phyloP scores from a whole-genome alignment of 2,113 vertebrate species.

The Toxotes jaculatrix region DNA sequence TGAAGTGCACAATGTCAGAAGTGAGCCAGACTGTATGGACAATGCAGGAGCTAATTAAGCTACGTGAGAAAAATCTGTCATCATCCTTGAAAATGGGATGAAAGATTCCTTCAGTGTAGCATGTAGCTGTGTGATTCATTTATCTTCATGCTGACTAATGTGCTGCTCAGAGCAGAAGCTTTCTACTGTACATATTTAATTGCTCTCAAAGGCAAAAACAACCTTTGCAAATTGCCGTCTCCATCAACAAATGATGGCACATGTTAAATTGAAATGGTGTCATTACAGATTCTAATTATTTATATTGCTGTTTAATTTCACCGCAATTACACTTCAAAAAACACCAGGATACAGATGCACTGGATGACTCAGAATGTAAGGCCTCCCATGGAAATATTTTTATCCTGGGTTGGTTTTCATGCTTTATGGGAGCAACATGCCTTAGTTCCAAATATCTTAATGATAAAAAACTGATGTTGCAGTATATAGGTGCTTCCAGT shows the following conservation, averaged over 20 bases:
- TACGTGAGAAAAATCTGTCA: constrained; percentile 50
- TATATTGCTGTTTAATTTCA: constrained; percentile 18
- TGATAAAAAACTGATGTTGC: neutral
- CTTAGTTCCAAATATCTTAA: neutral
- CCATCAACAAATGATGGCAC: constrained; percentile 37
- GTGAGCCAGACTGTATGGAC: constrained; percentile 32
- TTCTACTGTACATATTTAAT: constrained; percentile 64
- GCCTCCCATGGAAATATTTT: neutral
- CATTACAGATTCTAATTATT: constrained; percentile 43
- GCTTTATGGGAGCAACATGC: neutral
- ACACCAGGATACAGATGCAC: neutral
- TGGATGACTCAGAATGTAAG: too few relatives aligned
- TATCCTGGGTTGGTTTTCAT: neutral
- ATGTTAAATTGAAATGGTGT: constrained; percentile 28
- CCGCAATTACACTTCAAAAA: constrained; percentile 5
- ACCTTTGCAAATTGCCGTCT: constrained; percentile 47
- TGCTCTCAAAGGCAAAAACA: constrained; percentile 60
- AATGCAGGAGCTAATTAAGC: constrained; percentile 50
- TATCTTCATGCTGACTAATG: constrained; percentile 52
- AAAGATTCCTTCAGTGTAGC: constrained; percentile 45
- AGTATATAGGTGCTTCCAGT: neutral
- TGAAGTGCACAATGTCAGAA: constrained; percentile 30
- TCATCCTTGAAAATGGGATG: constrained; percentile 37
- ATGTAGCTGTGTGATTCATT: constrained; percentile 54
- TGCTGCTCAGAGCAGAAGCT: constrained; percentile 16